Percentiles rank a stretch among this genome's conserved stretches.
Conservation (phyloP, 2,113 vertebrate species). For the Aspidoscelis tigris region DNA sequence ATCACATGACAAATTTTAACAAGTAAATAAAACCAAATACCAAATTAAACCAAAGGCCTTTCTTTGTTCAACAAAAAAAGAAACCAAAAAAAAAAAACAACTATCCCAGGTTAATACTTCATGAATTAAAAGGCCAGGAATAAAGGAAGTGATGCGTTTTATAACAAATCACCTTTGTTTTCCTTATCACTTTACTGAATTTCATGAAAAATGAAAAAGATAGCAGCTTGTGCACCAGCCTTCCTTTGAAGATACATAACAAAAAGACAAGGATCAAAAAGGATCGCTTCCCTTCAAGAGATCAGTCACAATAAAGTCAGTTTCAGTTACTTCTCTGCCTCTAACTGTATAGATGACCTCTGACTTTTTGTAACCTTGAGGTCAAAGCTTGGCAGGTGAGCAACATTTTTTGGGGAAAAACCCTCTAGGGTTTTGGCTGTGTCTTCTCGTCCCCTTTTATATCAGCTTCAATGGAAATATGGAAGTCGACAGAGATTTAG, state of each 20-base stretch:
- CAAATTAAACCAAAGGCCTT: not conserved
- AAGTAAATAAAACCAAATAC: not conserved
- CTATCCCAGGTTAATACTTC: not conserved
- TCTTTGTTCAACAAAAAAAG: not conserved
- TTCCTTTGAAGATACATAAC: conserved; percentile 15
- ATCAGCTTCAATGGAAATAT: not conserved
- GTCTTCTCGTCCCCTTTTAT: not conserved
- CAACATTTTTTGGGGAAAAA: not conserved
- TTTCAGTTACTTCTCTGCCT: not conserved
- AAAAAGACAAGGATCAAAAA: conserved; percentile 25
- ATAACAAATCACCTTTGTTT: not conserved
- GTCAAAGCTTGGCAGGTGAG: conserved; percentile 24
- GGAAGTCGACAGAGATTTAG: no score
- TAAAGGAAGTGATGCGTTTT: not conserved
- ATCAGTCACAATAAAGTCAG: conserved; percentile 26
- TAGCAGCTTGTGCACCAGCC: not conserved
- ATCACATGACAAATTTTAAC: not conserved
- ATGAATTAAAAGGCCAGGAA: not conserved
- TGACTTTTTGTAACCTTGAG: conserved; percentile 22
- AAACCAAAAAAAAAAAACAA: no score
- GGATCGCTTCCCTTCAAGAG: conserved; percentile 11
- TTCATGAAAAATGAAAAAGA: conserved; percentile 1
- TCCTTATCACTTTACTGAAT: not conserved
- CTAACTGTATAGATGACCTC: not conserved
- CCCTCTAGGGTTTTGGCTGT: not conserved